Evolutionary conservation across 2,797 vertebrate genomes (phyloP), one percentile per base, ranked within the genome.

Genomic region (Glyptemys insculpta): DNA sequence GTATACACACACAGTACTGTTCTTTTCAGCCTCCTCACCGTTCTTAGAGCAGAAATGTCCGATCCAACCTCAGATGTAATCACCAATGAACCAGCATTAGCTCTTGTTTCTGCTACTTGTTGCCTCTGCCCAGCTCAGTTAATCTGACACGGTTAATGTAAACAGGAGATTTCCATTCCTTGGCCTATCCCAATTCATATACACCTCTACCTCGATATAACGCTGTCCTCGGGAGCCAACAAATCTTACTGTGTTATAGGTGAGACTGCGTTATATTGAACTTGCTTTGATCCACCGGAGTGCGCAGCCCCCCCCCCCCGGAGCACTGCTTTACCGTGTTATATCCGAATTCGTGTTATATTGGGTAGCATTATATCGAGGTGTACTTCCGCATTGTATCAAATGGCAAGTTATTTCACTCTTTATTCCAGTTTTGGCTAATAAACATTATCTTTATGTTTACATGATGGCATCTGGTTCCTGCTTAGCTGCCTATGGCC

Each of bases 391-490:
- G 3, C 47, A 87, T 72, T 21, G 2, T 12, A 34, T 23, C 81
- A 27, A 2, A 1, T 25, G 4, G 12, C 34, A 1, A 83, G 53
- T 83, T 52, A 91, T 59, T 83, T 74, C 21, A 0, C 1, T 41
- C 79, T n/a, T 6, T 49, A 7, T 84, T 93, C 83, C 12, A 83
- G 1, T 62, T 6, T 86, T 91, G 91, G 4, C 62, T 65, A 65
- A 65, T n/a, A n/a, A n/a, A 65, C 27, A 57, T 12, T n/a, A 62
- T 78, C 31, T 89, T 81, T 0, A 0, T 6, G 3, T 37, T 23
- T 5, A n/a, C 16, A 12, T 53, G 18, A 34, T n/a, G 44, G 25
- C 14, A 29, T 76, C 25, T 27, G 18, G 8, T 21, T 34, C 5
- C 31, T 21, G 78, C 21, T 80, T 78, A 14, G 7, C 16, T 76